Evolutionary conservation across 2,113 vertebrate species (phyloP), one percentile per base, ranked within the genome.

Genomic region (Numida meleagris): DNA sequence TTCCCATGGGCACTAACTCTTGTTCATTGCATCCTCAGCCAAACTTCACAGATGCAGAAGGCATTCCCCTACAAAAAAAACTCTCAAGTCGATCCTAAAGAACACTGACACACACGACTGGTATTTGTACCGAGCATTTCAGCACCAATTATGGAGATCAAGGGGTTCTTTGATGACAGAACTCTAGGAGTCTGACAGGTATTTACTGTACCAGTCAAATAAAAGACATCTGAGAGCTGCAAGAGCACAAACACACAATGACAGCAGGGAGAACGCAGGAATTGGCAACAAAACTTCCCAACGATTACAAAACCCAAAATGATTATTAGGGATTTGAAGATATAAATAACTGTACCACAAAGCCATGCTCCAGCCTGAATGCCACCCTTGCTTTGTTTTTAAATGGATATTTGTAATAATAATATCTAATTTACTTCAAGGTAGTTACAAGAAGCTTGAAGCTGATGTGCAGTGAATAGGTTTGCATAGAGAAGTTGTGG

Each of bases 131-230:
- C 0, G 7, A 93, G 71, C 71, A 73, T 87, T 92, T 94, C 94
- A 90, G 73, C 91, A 90, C 88, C 91, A 93, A 10, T 96, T 95
- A 84, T 72, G 68, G 88, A 95, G 89, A 96, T 96, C 88, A 95
- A 96, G 76, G 72, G 14, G 0, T 1, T 57, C 89, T 86, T 20
- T 81, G 43, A 92, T 83, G 55, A 83, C 95, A 86, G 33, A 63
- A 6, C 68, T 89, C 90, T 73, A 78, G 51, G 61, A 50, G 14
- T 40, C 72, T 96, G 93, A 82, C 95, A 95, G 80, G 89, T 93
- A 95, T 95, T 95, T 94, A 95, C 89, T 83, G 89, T 81, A 90
- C 75, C 46, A 95, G 91, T 91, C 93, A 94, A 95, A 95, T 77
- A 77, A 94, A 88, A 94, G 89, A 81, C 65, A 94, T 81, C 61